Conservation (phyloP, 2,797 vertebrate genomes). For the Premnoplex brunnescens region DNA sequence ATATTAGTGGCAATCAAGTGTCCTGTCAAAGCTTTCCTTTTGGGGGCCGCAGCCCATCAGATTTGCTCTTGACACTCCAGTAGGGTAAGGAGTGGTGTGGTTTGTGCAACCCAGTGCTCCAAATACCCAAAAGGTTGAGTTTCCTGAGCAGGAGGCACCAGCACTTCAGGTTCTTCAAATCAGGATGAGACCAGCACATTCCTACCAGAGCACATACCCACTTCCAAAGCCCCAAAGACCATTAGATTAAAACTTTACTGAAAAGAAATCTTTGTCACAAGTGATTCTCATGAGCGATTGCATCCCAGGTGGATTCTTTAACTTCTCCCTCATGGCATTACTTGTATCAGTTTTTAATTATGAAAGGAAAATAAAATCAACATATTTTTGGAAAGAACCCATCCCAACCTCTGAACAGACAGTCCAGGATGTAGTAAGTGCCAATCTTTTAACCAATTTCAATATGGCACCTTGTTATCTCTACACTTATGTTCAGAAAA, state of each 20-base stretch:
- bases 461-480: neutral
- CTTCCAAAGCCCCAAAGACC: neutral
- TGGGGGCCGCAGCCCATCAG: neutral
- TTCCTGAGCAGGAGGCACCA: neutral
- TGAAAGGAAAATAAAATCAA: neutral
- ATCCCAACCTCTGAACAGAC: neutral
- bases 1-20: neutral
- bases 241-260: neutral
- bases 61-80: neutral
- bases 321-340: neutral
- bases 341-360: neutral
- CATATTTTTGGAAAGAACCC: accelerated
- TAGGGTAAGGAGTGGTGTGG: neutral
- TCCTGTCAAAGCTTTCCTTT: neutral
- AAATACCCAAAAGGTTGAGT: neutral
- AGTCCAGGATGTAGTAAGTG: neutral
- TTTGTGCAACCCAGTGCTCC: neutral
- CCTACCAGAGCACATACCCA: neutral
- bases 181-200: accelerated
- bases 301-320: neutral
- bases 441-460: neutral
- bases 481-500: neutral
- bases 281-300: neutral
- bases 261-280: neutral
- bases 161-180: neutral